These are phyloP conservation scores for Heliconius congener DNA, from an alignment of 1,140 invertebrate genomes.

Conservation along the genomic window DNA sequence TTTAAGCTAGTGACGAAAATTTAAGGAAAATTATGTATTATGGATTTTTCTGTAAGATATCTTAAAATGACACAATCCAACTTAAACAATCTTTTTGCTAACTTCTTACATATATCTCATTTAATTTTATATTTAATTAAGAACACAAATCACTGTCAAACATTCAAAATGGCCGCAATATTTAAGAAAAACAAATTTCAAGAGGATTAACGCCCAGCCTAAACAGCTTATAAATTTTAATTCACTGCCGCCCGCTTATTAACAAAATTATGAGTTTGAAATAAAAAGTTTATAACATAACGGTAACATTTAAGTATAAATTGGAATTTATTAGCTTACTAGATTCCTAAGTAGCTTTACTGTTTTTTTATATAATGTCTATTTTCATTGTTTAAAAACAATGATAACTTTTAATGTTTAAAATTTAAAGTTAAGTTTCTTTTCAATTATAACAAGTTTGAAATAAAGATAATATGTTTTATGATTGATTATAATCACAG, in stretches of 20 bases:
- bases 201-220: slow-evolving; percentile 33
- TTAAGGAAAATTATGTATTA: too few relatives aligned
- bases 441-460: too few relatives aligned
- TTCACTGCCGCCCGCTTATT: slow-evolving; percentile 17
- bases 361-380: too few relatives aligned
- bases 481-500: too few relatives aligned
- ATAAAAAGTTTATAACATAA: slow-evolving; percentile 5
- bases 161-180: slow-evolving; percentile 17
- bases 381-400: too few relatives aligned
- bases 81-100: neutral
- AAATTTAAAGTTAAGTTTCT: too few relatives aligned
- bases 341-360: too few relatives aligned
- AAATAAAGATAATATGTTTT: too few relatives aligned
- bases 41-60: neutral
- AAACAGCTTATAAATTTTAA: slow-evolving; percentile 37
- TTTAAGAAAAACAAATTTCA: slow-evolving; percentile 37
- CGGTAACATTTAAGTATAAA: neutral
- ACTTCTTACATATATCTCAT: neutral
- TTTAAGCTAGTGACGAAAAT: too few relatives aligned
- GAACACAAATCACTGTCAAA: slow-evolving; percentile 20
- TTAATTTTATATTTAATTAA: slow-evolving; percentile 16
- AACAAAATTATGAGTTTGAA: slow-evolving; percentile 22
- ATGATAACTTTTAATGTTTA: too few relatives aligned
- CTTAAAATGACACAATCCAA: neutral
- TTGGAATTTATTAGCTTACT: too few relatives aligned